Evolutionary conservation across 1,140 invertebrate species (phyloP), one percentile per base, ranked within the genome.

Genomic region (Phocides pigmalion): DNA sequence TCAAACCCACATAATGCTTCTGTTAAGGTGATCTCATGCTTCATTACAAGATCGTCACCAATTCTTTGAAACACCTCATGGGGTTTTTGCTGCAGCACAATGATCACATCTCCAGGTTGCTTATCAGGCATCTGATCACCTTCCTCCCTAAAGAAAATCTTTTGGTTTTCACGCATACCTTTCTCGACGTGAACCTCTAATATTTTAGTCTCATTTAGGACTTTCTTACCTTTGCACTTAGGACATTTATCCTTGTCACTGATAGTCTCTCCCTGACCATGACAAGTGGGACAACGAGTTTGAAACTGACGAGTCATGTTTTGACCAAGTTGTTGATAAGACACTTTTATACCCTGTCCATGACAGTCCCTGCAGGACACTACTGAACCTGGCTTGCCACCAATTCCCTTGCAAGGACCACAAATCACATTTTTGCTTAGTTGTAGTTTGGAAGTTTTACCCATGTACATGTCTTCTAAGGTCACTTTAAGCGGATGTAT

Each of bases 381-480:
- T 19, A 95, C 93, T 54, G 94, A 88, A 61, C 95, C 96, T 74
- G 95, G 94, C 81, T 97, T 97, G 6, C 96, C 96, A 15, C 97
- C 97, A 61, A 93, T 93, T 79, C 98, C 98, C 67, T 95, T 93
- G 92, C 98, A 99, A 76, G 94, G 93, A 11, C 88, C 87, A 92
- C 98, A 99, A 64, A 97, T 95, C 0, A 98, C 95, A 92, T 97
- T 97, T 86, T 97, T 97, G 81, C 95, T 96, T 42, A 98, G 91
- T 68, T 97, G 95, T 53, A 98, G 89, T 81, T 96, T 97, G 15
- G 96, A 93, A 5, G 95, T 95, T 86, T 96, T 95, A 1, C 98
- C 98, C 91, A 97, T 96, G 81, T 98, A 99, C 74, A 99, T 91
- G 80, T 98, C 97, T 90, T 98, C 97, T 59, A 99, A 91, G 2